Conservation (phyloP, 2,113 vertebrate species). For the Microtus ochrogaster region DNA sequence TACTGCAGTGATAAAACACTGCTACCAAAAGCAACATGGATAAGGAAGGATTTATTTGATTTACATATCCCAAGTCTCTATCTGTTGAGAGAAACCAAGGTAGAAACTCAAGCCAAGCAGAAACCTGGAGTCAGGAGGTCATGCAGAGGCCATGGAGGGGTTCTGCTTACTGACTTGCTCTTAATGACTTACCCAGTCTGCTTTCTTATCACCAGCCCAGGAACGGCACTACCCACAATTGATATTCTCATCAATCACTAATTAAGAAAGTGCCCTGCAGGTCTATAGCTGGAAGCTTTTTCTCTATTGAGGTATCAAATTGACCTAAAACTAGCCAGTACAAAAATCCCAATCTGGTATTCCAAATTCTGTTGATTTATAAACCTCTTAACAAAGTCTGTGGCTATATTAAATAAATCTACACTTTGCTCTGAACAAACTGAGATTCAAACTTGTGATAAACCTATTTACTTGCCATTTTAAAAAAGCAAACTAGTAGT, state of each 20-base stretch:
- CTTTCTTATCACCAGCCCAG: not conserved
- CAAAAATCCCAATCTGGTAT: not conserved
- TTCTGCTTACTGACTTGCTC: not conserved
- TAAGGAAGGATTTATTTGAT: not conserved
- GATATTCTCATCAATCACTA: not conserved
- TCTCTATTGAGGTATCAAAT: not conserved
- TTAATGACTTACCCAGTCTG: not conserved
- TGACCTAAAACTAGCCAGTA: not conserved
- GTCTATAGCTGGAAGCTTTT: not conserved
- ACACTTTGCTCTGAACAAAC: slow-evolving; percentile 34
- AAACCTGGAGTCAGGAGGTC: not conserved
- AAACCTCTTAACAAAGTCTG: not conserved
- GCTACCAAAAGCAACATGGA: not conserved
- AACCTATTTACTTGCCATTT: not conserved
- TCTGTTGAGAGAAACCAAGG: not conserved
- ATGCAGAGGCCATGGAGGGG: not conserved
- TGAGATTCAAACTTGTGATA: not conserved
- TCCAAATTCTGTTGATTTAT: not conserved
- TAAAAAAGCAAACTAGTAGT: not conserved
- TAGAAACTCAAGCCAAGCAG: not conserved
- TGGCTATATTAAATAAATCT: slow-evolving; percentile 2
- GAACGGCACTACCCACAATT: too few relatives aligned
- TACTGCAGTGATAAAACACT: not conserved
- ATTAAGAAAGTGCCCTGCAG: not conserved
- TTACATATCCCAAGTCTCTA: not conserved